A percentile compares a stretch with the other conserved stretches of the same genome.
Evolutionary conservation across 2,113 vertebrate genomes (phyloP).

Genomic region (Papio anubis): DNA sequence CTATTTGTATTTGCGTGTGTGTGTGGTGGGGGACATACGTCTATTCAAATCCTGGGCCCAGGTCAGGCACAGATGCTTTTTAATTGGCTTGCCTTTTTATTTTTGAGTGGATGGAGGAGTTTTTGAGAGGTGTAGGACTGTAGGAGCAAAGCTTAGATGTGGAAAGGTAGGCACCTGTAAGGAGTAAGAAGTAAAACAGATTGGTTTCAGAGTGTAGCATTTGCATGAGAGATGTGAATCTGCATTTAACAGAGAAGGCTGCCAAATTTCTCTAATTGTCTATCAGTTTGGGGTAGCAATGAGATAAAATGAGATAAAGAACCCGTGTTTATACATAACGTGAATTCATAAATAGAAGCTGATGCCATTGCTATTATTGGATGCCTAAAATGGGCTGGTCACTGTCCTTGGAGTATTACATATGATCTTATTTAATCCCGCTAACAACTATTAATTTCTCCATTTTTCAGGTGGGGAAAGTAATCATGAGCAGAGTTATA

Average conservation of each 20-base stretch:
- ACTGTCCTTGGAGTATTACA: neutral
- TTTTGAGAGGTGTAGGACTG: neutral
- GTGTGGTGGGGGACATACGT: neutral
- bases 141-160: neutral
- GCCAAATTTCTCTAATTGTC: neutral
- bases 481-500: neutral
- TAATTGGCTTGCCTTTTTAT: neutral
- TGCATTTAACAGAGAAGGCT: neutral
- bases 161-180: neutral
- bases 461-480: neutral
- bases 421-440: neutral
- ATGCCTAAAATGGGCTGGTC: neutral
- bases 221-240: neutral
- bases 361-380: neutral
- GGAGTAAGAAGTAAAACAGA: neutral
- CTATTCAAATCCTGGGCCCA: neutral
- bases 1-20: neutral
- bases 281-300: neutral
- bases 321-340: neutral
- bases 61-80: neutral
- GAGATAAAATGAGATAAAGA: neutral
- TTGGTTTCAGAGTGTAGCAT: neutral
- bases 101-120: neutral
- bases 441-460: neutral
- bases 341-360: neutral